Evolutionary conservation across 2,888 invertebrate species (phyloP).

Genomic region (Malthinus seriepunctatus): DNA sequence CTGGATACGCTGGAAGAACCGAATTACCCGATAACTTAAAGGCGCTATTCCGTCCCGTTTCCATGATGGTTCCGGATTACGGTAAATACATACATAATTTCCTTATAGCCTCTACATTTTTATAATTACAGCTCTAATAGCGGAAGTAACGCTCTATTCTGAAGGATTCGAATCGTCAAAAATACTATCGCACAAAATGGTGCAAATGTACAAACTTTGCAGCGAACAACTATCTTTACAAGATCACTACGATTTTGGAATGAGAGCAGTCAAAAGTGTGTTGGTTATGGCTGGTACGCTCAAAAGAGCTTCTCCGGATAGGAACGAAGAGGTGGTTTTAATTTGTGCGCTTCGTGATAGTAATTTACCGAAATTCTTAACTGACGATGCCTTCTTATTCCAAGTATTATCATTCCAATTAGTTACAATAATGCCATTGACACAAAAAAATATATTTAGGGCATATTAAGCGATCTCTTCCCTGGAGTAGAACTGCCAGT

Average conservation of each 20-base stretch:
- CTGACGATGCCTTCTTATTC: slow-evolving; percentile 82
- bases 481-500: slow-evolving; percentile 80
- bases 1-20: slow-evolving; percentile 87
- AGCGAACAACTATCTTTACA: slow-evolving; percentile 91
- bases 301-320: slow-evolving; percentile 83
- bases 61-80: slow-evolving; percentile 94
- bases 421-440: neutral
- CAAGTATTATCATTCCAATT: too few relatives aligned
- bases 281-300: slow-evolving; percentile 90
- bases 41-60: slow-evolving; percentile 81
- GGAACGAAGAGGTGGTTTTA: slow-evolving; percentile 80
- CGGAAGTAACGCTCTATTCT: slow-evolving; percentile 91
- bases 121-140: slow-evolving; percentile 68
- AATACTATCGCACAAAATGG: slow-evolving; percentile 87
- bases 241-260: slow-evolving; percentile 91
- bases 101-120: neutral
- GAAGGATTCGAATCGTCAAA: slow-evolving; percentile 91
- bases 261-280: slow-evolving; percentile 93
- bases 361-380: slow-evolving; percentile 87
- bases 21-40: slow-evolving; percentile 89
- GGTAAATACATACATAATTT: slow-evolving; percentile 55
- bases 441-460: slow-evolving; percentile 53
- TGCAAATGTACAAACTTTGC: slow-evolving; percentile 89
- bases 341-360: slow-evolving; percentile 86
- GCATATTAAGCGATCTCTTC: slow-evolving; percentile 87